Conservation (phyloP, 2,888 invertebrate species). For the Pharmacophagus antenor region DNA sequence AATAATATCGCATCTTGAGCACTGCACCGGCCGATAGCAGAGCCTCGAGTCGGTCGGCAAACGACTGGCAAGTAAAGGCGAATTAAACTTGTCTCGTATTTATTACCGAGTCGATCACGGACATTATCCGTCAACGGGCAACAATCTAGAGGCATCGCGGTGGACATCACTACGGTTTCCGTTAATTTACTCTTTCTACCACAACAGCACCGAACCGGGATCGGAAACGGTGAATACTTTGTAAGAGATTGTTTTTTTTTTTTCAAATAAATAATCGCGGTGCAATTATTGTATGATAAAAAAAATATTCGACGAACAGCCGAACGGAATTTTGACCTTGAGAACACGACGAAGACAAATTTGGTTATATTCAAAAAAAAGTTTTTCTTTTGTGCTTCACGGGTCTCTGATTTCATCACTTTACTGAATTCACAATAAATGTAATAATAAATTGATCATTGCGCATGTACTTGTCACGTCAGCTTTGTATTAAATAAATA, state of each 20-base stretch:
- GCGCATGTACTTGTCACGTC: too few species aligned
- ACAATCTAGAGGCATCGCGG: slow-evolving; percentile 58
- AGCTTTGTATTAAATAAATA: too few species aligned
- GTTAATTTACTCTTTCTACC: slow-evolving; percentile 8
- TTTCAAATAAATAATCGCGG: too few species aligned
- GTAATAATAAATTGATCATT: too few species aligned
- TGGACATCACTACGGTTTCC: slow-evolving; percentile 35
- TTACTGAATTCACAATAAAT: too few species aligned
- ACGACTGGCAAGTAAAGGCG: slow-evolving; percentile 51
- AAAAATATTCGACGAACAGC: too few species aligned
- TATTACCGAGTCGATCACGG: slow-evolving; percentile 53
- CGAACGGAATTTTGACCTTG: too few species aligned
- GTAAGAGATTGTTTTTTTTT: background rate
- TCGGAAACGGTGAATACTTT: background rate
- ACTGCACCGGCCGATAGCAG: slow-evolving; percentile 20
- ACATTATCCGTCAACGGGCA: slow-evolving; percentile 60
- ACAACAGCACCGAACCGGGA: background rate
- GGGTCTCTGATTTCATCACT: too few species aligned
- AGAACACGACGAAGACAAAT: too few species aligned
- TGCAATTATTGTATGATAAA: too few species aligned
- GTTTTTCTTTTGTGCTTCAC: too few species aligned
- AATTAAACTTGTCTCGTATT: slow-evolving; percentile 61
- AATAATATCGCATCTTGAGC: background rate
- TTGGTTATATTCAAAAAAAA: too few species aligned
- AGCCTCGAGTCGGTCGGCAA: slow-evolving; percentile 39